Evolutionary conservation across 2,888 invertebrate species (phyloP), one percentile per base, ranked within the genome.

Genomic region (Masnerella sp.): DNA sequence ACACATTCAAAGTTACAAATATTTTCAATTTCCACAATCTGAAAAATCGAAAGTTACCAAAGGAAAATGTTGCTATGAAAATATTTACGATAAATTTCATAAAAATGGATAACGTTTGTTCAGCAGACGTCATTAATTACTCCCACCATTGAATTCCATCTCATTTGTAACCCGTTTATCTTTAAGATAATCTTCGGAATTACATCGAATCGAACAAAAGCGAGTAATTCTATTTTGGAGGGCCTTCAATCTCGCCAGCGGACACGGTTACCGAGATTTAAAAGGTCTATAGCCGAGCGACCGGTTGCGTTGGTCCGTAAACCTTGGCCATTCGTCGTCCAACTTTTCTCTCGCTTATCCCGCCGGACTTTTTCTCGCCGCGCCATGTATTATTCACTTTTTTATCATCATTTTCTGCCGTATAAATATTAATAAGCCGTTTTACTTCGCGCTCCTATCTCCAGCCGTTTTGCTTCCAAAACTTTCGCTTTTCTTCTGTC

Each of bases 241-340:
- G 79, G 78, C 76, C 77, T 80, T 78, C 76, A 78, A 68, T 77
- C 77, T 73, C 71, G 42, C 61, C 70, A 59, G 71, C 65, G 56
- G 73, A 75, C 74, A 68, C 77, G 78, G 76, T 78, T 78, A 77
- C 70, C 54, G 70, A 78, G 78, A 80, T 80, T 80, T 80, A 80
- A 80, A 78, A 80, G 78, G 79, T 75, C 77, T 68, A 73, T 75
- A 65, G 74, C 34, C 62, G 76, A 77, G 75, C 74, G 80, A 80
- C 80, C 79, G 79, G 80, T 80, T 80, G 76, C 64, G 78, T 76
- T 77, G 74, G 76, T 64, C 79, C 69, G 78, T 77, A 79, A 79
- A 79, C 80, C 79, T 78, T 78, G 78, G 78, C 51, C 75, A 76
- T 77, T 79, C 78, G 79, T 76, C 73, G 78, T 79, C 71, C 70